Evolutionary conservation across 2,797 vertebrate species (phyloP), one percentile per base, ranked within the genome.

Genomic region (Clangula hyemalis): DNA sequence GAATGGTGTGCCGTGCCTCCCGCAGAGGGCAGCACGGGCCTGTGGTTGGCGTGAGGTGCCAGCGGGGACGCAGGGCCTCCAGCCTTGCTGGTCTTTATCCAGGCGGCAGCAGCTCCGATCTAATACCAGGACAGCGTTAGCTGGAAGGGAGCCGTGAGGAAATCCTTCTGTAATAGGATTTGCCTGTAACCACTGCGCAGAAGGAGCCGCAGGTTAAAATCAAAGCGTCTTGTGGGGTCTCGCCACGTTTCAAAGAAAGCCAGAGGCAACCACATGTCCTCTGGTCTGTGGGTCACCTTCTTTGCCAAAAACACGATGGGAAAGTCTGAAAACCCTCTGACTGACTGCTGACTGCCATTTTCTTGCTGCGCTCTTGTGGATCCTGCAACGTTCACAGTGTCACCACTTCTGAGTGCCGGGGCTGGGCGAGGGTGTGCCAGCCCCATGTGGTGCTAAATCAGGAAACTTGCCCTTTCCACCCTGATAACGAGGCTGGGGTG

Each of bases 11-110:
- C 20, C 0, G 5, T 7, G 11, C 66, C 6, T 95, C 96, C 97
- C 94, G 51, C 94, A 97, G 96, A 96, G 97, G 97, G 97, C 97
- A 97, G 96, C 93, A 96, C 91, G 87, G 68, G 74, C 84, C 83
- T 64, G 81, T 2, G 65, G 49, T 30, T 78, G 78, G 54, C 12
- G 86, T 19, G 53, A 56, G 60, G 11, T 25, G 36, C 36, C 64
- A 65, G 47, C 8, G 64, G 71, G 38, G n/a, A 30, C 5, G 10
- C 38, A 27, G 39, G 38, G 45, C 32, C 79, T n/a, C 49, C 64
- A 57, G 41, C n/a, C 13, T 25, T 3, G 0, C 68, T 76, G 2
- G 18, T 43, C 74, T 38, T 16, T 36, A 1, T 17, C 4, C 6
- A 0, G 0, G 0, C 25, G 4, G 27, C 4, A 1, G 20, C 91